Conservation (phyloP, 2,113 vertebrate species). For the Alectura lathami region DNA sequence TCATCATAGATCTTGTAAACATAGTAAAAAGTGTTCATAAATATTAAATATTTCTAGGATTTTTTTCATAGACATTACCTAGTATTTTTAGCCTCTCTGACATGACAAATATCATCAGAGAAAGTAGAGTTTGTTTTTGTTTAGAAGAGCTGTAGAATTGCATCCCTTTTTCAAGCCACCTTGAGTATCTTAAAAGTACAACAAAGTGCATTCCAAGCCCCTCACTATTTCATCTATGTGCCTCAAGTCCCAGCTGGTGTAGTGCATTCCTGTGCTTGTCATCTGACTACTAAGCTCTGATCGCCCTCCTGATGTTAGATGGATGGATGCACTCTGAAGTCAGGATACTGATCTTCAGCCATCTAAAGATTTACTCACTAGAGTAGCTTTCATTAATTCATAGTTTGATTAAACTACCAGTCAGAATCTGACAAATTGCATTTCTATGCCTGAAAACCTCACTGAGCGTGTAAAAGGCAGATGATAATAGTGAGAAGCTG, state of each 20-base stretch:
- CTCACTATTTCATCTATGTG: rapidly evolving
- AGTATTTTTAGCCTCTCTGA: neutral
- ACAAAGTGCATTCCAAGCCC: neutral
- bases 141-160: neutral
- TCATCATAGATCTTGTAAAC: neutral
- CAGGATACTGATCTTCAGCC: neutral
- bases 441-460: neutral
- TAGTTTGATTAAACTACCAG: neutral
- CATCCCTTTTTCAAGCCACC: rapidly evolving
- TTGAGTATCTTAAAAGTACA: neutral
- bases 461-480: neutral
- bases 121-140: neutral
- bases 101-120: neutral
- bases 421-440: neutral
- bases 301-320: neutral
- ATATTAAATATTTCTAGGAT: neutral
- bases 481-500: neutral
- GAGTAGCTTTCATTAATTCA: neutral
- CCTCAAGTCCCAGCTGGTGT: rapidly evolving
- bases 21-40: neutral
- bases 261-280: neutral
- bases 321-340: neutral
- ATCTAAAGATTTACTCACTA: neutral
- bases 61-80: neutral
- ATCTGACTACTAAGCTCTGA: neutral